Evolutionary conservation across 1,140 invertebrate genomes (phyloP).

Genomic region (Coenobita brevimanus): DNA sequence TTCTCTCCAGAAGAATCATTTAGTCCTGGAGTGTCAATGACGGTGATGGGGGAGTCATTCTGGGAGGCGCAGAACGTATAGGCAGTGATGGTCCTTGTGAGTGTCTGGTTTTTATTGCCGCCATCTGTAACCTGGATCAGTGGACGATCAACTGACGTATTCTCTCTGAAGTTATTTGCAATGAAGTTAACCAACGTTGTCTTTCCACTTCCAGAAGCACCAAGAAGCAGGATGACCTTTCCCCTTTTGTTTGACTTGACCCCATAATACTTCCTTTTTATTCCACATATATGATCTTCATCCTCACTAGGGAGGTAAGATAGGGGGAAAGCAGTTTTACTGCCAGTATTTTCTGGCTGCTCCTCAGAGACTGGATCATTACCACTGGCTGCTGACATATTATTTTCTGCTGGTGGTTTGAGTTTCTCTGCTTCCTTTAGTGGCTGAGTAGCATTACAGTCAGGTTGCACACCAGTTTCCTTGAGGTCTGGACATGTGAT

Average conservation of each 20-base stretch:
- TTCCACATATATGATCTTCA: conserved; percentile 26
- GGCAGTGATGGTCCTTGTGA: conserved; percentile 26
- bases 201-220: conserved; percentile 53
- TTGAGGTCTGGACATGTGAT: too few relatives aligned
- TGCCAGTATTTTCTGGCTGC: too few relatives aligned
- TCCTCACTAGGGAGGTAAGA: too few relatives aligned
- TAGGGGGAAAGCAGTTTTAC: too few relatives aligned
- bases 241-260: not conserved
- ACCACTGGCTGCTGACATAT: too few relatives aligned
- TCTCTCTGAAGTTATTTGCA: conserved; percentile 30
- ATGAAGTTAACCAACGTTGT: conserved; percentile 31
- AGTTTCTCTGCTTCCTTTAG: too few relatives aligned
- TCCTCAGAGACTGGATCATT: too few relatives aligned
- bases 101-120: not conserved
- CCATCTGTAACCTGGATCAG: conserved; percentile 6
- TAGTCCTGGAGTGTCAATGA: conserved; percentile 47
- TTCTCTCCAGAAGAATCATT: conserved; percentile 51
- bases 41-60: conserved; percentile 3
- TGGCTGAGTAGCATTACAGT: too few relatives aligned
- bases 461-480: too few relatives aligned
- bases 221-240: conserved; percentile 32
- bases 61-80: conserved; percentile 22
- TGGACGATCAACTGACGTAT: not conserved
- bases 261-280: conserved; percentile 32
- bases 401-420: too few relatives aligned